A percentile compares a stretch with the other conserved stretches of the same genome.
phyloP scores from a whole-genome alignment of 2,888 invertebrate species.

The Stenichneumon culpator region DNA sequence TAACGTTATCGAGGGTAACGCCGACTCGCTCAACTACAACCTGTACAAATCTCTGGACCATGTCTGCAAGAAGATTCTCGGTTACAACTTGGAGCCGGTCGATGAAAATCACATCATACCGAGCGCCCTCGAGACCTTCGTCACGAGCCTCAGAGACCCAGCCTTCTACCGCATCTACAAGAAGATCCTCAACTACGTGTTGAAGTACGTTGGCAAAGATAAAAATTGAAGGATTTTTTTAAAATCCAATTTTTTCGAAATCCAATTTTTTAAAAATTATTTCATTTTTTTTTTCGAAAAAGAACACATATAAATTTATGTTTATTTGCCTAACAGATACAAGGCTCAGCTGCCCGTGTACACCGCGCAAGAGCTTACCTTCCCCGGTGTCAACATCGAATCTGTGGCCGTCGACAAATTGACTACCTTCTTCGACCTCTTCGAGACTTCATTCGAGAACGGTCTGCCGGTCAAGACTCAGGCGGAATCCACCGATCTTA shows the following conservation, averaged over 20 bases:
- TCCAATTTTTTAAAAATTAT: no score
- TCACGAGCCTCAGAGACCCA: conserved; percentile 89
- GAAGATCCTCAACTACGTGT: conserved; percentile 87
- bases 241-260: no score
- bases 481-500: conserved; percentile 85
- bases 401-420: conserved; percentile 89
- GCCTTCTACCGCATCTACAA: conserved; percentile 89
- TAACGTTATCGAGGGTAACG: conserved; percentile 86
- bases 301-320: no score
- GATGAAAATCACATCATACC: conserved; percentile 85
- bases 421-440: conserved; percentile 89
- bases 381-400: conserved; percentile 88
- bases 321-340: conserved; percentile 81
- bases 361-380: conserved; percentile 87
- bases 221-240: neutral
- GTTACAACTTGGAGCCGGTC: conserved; percentile 79
- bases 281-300: neutral
- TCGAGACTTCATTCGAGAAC: conserved; percentile 88
- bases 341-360: conserved; percentile 87
- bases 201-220: conserved; percentile 64
- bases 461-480: conserved; percentile 82
- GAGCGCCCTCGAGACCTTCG: conserved; percentile 88
- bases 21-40: conserved; percentile 83
- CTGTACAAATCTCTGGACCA: conserved; percentile 87
- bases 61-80: conserved; percentile 86